Evolutionary conservation across 2,797 vertebrate genomes (phyloP).

Genomic region (Ficedula albicollis): DNA sequence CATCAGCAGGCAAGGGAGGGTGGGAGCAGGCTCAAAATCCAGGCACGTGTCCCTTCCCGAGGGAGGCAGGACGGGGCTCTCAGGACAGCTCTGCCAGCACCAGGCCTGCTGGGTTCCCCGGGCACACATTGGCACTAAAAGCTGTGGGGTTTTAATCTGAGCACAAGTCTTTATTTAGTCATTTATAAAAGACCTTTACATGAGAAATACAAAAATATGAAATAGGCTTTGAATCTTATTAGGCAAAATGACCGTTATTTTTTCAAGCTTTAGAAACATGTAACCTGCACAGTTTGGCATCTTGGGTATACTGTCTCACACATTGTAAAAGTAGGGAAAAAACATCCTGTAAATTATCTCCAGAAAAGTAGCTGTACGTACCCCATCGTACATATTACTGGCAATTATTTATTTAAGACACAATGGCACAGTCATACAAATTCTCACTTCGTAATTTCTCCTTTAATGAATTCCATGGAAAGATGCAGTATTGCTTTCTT

Average conservation of each 20-base stretch:
- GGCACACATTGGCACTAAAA: neutral
- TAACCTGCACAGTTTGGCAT: constrained; percentile 62
- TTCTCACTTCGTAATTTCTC: constrained; percentile 2
- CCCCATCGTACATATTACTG: neutral
- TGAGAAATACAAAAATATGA: constrained; percentile 77
- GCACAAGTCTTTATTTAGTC: constrained; percentile 60
- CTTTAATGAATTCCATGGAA: neutral
- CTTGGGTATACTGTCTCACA: constrained; percentile 43
- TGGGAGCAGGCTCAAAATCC: too few species aligned
- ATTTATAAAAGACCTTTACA: constrained; percentile 76
- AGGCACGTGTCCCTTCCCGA: rapidly evolving
- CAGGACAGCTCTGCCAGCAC: too few species aligned
- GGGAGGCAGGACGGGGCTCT: too few species aligned
- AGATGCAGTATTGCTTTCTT: constrained; percentile 60
- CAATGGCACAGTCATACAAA: constrained; percentile 43
- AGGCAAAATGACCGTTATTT: constrained; percentile 17
- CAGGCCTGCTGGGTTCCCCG: too few species aligned
- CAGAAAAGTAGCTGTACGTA: constrained; percentile 12
- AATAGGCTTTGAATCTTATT: constrained; percentile 47
- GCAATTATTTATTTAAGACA: constrained; percentile 61
- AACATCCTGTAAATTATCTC: constrained; percentile 2
- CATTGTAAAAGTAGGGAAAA: constrained; percentile 53
- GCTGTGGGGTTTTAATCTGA: constrained; percentile 32
- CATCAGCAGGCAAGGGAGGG: neutral
- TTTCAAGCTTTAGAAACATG: constrained; percentile 68